Percentiles rank a stretch among this genome's conserved stretches.
These are phyloP conservation scores for Pipistrellus pipistrellus DNA, from an alignment of 2,797 vertebrate genomes.

Conservation along the genomic window DNA sequence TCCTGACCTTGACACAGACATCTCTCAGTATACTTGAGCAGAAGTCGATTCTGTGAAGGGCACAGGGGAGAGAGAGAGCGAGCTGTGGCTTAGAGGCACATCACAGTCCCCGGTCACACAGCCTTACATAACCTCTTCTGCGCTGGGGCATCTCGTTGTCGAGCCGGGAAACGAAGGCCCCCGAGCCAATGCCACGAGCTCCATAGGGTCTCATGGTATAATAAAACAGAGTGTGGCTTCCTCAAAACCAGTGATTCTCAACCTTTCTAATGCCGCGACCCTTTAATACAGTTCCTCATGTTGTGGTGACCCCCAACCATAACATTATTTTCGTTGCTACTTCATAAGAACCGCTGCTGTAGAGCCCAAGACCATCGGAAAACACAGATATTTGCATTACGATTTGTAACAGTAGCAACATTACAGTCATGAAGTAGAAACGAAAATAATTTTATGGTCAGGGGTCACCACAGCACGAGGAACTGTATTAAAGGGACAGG, in stretches of 20 bases:
- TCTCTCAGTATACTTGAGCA: constrained; percentile 88
- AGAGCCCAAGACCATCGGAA: too few relatives aligned
- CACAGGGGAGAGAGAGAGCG: constrained; percentile 81
- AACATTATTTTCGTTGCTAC: too few relatives aligned
- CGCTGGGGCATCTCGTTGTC: not conserved
- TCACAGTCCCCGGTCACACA: not conserved
- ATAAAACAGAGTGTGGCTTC: not conserved
- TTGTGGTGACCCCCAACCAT: too few relatives aligned
- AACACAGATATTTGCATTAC: too few relatives aligned
- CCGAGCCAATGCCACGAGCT: not conserved
- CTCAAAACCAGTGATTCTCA: not conserved
- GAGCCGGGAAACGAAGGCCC: not conserved
- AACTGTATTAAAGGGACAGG: too few relatives aligned
- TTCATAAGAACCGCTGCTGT: too few relatives aligned
- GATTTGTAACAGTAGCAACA: too few relatives aligned
- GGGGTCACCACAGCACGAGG: too few relatives aligned
- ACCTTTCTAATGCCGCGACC: too few relatives aligned
- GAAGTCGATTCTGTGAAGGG: constrained; percentile 93
- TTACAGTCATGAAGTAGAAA: too few relatives aligned
- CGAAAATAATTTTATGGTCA: too few relatives aligned
- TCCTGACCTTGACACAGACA: constrained; percentile 89
- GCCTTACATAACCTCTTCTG: not conserved
- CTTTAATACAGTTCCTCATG: too few relatives aligned
- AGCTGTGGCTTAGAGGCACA: not conserved
- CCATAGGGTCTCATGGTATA: not conserved